phyloP scores from a whole-genome alignment of 2,113 vertebrate genomes.

The Boleophthalmus pectinirostris region DNA sequence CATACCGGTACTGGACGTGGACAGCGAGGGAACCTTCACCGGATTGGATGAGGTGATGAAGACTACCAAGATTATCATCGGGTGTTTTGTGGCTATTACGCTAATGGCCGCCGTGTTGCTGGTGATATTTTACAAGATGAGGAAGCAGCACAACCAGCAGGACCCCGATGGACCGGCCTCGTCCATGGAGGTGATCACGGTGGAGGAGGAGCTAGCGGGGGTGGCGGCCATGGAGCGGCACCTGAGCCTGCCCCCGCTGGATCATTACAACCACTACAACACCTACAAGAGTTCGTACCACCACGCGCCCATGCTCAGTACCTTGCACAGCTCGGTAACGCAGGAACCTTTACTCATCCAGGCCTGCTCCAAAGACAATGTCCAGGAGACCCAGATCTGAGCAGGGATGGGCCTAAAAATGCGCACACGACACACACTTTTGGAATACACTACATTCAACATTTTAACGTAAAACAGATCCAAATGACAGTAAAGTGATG shows the following conservation, averaged over 20 bases:
- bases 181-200: constrained; percentile 97
- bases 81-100: constrained; percentile 95
- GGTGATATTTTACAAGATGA: constrained; percentile 99
- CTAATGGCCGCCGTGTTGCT: constrained; percentile 98
- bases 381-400: constrained; percentile 84
- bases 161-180: constrained; percentile 92
- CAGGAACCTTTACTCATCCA: constrained; percentile 98
- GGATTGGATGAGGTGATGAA: constrained; percentile 82
- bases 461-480: constrained; percentile 37
- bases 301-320: constrained; percentile 93
- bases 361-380: constrained; percentile 83
- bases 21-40: constrained; percentile 67
- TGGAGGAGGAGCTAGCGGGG: constrained; percentile 94
- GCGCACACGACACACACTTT: constrained; percentile 47
- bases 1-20: constrained; percentile 88
- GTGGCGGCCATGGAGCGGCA: constrained; percentile 93
- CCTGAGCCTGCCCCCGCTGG: constrained; percentile 92
- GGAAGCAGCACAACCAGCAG: constrained; percentile 97
- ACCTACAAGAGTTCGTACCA: constrained; percentile 97
- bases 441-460: constrained; percentile 59
- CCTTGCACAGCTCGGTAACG: constrained; percentile 95
- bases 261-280: constrained; percentile 99
- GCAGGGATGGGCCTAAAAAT: constrained; percentile 74
- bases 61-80: constrained; percentile 82
- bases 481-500: constrained; percentile 47